Percentiles rank a stretch among this genome's conserved stretches.
Evolutionary conservation across 2,113 vertebrate species (phyloP).

Genomic region (Hymenochirus boettgeri): DNA sequence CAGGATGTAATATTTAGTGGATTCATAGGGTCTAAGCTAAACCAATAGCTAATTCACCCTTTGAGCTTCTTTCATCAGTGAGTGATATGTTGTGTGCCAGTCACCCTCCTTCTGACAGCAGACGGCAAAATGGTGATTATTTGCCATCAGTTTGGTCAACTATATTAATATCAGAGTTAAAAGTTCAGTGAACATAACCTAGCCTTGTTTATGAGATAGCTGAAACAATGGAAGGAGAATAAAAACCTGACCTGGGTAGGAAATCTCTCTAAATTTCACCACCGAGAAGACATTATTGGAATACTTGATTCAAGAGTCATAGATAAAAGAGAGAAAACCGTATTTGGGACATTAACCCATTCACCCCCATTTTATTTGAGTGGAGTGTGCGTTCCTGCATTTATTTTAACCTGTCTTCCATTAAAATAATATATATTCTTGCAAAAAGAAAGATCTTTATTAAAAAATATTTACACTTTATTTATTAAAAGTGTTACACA

Average conservation of each 20-base stretch:
- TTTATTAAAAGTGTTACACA: no score
- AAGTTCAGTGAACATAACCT: slow-evolving; percentile 29
- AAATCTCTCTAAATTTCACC: no score
- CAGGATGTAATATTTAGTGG: slow-evolving; percentile 17
- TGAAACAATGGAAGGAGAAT: slow-evolving; percentile 4
- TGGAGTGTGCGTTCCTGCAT: no score
- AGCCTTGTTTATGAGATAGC: slow-evolving; percentile 16
- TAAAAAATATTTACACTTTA: no score
- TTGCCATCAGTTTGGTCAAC: slow-evolving; percentile 27
- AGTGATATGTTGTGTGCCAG: slow-evolving; percentile 30
- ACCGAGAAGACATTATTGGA: no score
- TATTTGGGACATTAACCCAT: no score
- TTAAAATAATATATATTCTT: no score
- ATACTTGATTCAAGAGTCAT: neutral
- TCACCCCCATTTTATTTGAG: no score
- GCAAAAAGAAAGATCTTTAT: no score
- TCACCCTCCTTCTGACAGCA: slow-evolving; percentile 29
- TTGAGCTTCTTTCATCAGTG: slow-evolving; percentile 27
- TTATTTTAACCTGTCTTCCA: no score
- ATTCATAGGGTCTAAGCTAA: slow-evolving; percentile 33
- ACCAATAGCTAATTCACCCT: slow-evolving; percentile 26
- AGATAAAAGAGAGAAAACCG: no score
- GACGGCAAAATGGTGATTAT: slow-evolving; percentile 36
- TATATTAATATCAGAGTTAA: slow-evolving; percentile 36
- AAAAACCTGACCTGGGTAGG: neutral